phyloP scores from a whole-genome alignment of 2,888 invertebrate species.

The Rugalucina vietnamica region DNA sequence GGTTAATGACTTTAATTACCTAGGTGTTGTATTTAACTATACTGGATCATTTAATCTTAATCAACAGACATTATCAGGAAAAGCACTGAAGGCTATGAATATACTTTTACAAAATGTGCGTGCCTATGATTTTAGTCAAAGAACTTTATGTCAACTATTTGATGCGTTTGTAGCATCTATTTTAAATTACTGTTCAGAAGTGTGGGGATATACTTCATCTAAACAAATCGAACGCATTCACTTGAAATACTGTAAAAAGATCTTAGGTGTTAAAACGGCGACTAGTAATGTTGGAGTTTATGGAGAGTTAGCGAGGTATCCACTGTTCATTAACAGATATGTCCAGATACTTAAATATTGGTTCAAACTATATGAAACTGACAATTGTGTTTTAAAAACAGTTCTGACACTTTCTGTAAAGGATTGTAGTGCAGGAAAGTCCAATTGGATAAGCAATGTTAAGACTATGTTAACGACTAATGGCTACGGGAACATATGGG shows the following conservation, averaged over 20 bases:
- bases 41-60: background rate
- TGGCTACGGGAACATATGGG: background rate
- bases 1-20: slow-evolving; percentile 25
- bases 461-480: background rate
- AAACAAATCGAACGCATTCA: slow-evolving; percentile 27
- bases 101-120: background rate
- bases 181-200: slow-evolving; percentile 9
- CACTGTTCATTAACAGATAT: slow-evolving; percentile 24
- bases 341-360: slow-evolving; percentile 14
- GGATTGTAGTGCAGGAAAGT: background rate
- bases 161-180: slow-evolving; percentile 32
- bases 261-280: slow-evolving; percentile 6
- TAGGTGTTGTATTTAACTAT: slow-evolving; percentile 21
- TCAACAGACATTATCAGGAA: background rate
- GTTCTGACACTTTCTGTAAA: background rate
- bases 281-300: slow-evolving; percentile 29
- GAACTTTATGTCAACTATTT: slow-evolving; percentile 30
- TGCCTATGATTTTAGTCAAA: background rate
- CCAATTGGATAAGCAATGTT: background rate
- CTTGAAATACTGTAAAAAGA: slow-evolving; percentile 24
- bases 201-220: slow-evolving; percentile 10
- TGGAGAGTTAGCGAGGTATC: slow-evolving; percentile 24
- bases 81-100: background rate
- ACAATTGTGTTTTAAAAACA: background rate
- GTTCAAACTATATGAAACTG: background rate